Conservation (phyloP, 2,113 vertebrate genomes). For the Istiophorus platypterus region DNA sequence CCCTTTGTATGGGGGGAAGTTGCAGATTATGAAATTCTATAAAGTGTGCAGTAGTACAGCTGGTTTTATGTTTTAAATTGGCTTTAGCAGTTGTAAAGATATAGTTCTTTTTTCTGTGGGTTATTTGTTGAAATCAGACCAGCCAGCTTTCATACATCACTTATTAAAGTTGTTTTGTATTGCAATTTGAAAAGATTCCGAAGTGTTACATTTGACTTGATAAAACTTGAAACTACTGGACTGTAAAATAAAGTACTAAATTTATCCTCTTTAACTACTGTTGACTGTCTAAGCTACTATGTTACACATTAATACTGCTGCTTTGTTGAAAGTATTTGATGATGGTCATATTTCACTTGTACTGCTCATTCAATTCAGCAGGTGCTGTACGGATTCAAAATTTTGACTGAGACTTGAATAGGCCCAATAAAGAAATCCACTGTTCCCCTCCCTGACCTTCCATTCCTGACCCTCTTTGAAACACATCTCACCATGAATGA, state of each 20-base stretch:
- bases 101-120: neutral
- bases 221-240: neutral
- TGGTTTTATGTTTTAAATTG: neutral
- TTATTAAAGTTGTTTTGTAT: neutral
- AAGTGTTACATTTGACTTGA: neutral
- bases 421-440: slow-evolving; percentile 29
- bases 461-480: slow-evolving; percentile 55
- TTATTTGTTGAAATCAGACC: neutral
- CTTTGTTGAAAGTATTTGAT: neutral
- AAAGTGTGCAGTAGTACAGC: neutral
- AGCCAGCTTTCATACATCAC: neutral
- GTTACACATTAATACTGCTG: neutral
- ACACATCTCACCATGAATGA: slow-evolving; percentile 77
- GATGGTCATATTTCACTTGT: neutral
- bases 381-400: slow-evolving; percentile 44
- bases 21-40: neutral
- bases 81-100: no score
- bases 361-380: slow-evolving; percentile 41
- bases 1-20: neutral
- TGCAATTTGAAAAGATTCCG: neutral
- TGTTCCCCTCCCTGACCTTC: slow-evolving; percentile 46
- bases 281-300: no score
- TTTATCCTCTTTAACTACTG: neutral
- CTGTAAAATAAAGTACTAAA: neutral
- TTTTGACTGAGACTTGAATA: slow-evolving; percentile 48